phyloP scores from a whole-genome alignment of 1,140 invertebrate genomes.

The Idris sp. region DNA sequence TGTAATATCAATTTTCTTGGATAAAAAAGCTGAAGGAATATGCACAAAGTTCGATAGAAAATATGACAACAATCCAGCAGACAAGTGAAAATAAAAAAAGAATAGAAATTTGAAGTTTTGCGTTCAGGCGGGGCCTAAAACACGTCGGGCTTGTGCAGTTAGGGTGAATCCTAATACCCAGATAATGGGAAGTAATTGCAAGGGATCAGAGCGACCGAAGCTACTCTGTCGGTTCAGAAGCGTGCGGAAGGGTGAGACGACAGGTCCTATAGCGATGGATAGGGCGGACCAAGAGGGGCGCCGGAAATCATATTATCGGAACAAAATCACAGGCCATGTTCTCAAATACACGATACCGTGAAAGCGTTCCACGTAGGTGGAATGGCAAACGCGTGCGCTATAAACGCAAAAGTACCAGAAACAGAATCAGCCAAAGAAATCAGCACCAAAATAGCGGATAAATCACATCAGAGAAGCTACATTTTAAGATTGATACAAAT shows the following conservation, averaged over 20 bases:
- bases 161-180: slow-evolving; percentile 78
- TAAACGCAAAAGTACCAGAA: slow-evolving; percentile 44
- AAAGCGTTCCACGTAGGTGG: slow-evolving; percentile 52
- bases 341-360: slow-evolving; percentile 71
- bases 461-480: no score
- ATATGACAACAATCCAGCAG: no score
- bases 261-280: slow-evolving; percentile 61
- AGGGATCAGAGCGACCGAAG: slow-evolving; percentile 74
- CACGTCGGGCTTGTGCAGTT: slow-evolving; percentile 71
- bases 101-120: slow-evolving; percentile 29
- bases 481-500: no score
- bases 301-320: slow-evolving; percentile 74
- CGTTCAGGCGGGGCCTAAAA: slow-evolving; percentile 68
- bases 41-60: no score
- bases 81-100: slow-evolving; percentile 1
- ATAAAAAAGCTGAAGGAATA: no score
- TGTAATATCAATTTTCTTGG: no score
- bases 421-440: slow-evolving; percentile 32
- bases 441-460: slow-evolving; percentile 14
- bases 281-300: slow-evolving; percentile 61
- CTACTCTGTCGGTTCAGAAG: slow-evolving; percentile 69
- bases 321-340: slow-evolving; percentile 75
- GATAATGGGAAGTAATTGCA: slow-evolving; percentile 79
- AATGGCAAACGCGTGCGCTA: slow-evolving; percentile 36
- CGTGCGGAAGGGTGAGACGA: slow-evolving; percentile 59